Percentiles rank a stretch among this genome's conserved stretches.
phyloP scores from a whole-genome alignment of 2,113 vertebrate genomes.

The Seriola dumerili region DNA sequence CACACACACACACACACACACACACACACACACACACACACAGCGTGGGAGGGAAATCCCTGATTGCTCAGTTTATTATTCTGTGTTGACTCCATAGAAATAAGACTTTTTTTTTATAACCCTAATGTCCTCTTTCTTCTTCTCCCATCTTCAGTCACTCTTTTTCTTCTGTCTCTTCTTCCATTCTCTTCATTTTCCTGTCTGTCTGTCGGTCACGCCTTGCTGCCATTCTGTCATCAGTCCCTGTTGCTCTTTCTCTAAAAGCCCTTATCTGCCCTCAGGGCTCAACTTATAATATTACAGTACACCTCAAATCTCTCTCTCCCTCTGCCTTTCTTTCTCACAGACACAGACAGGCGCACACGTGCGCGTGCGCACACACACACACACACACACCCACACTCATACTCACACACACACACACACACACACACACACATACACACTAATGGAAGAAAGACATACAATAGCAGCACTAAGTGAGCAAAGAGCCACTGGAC shows the following conservation, averaged over 20 bases:
- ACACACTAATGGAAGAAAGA: slow-evolving; percentile 65
- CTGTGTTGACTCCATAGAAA: slow-evolving; percentile 61
- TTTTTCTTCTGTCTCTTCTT: slow-evolving; percentile 58
- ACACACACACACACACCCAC: slow-evolving; percentile 27
- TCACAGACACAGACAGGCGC: slow-evolving; percentile 6
- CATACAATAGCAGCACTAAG: slow-evolving; percentile 67
- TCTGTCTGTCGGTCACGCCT: slow-evolving; percentile 63
- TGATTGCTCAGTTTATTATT: slow-evolving; percentile 66
- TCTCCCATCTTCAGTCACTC: slow-evolving; percentile 41
- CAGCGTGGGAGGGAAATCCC: slow-evolving; percentile 67
- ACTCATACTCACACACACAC: slow-evolving; percentile 17
- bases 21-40: slow-evolving; percentile 17
- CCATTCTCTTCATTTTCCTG: slow-evolving; percentile 28
- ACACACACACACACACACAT: slow-evolving; percentile 11
- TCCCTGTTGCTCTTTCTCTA: slow-evolving; percentile 76
- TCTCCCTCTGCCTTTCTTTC: slow-evolving; percentile 28
- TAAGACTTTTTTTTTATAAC: slow-evolving; percentile 16
- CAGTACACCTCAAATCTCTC: slow-evolving; percentile 65
- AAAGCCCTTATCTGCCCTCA: slow-evolving; percentile 76
- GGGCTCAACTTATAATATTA: slow-evolving; percentile 78
- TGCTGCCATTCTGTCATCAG: slow-evolving; percentile 71
- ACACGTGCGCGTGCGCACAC: background rate
- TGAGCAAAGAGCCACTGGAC: slow-evolving; percentile 72
- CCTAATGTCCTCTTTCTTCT: slow-evolving; percentile 20
- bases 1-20: slow-evolving; percentile 4